A percentile compares a stretch with the other conserved stretches of the same genome.
phyloP scores from a whole-genome alignment of 2,888 invertebrate species.

The Crematogaster levior region DNA sequence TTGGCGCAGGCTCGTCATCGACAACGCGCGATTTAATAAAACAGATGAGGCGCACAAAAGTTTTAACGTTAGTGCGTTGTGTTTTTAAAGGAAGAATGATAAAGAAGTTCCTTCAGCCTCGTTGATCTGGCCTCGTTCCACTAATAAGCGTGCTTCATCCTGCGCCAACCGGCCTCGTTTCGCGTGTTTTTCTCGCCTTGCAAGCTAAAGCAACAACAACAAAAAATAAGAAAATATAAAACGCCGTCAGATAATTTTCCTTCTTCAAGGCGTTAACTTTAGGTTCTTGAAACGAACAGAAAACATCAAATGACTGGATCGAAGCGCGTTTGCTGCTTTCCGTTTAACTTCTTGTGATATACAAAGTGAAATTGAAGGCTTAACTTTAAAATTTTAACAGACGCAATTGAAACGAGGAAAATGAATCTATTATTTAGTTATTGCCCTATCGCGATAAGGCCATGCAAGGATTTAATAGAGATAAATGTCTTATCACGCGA shows the following conservation, averaged over 20 bases:
- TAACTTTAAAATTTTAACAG: conserved; percentile 1
- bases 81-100: conserved; percentile 67
- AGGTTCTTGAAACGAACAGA: conserved; percentile 53
- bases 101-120: conserved; percentile 67
- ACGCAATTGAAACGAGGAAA: conserved; percentile 19
- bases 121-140: conserved; percentile 68
- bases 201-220: conserved; percentile 17
- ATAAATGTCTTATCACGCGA: not conserved
- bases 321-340: conserved; percentile 26
- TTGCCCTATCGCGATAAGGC: conserved; percentile 14
- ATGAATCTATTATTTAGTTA: not conserved
- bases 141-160: conserved; percentile 58
- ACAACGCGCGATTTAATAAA: conserved; percentile 32
- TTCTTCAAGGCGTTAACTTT: conserved; percentile 41
- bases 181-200: conserved; percentile 63
- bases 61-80: conserved; percentile 27
- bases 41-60: not conserved
- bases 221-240: conserved; percentile 28
- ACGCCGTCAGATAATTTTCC: conserved; percentile 49
- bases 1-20: not conserved
- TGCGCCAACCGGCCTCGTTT: conserved; percentile 64
- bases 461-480: not conserved
- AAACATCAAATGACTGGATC: conserved; percentile 49
- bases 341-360: not conserved
- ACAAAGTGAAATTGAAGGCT: not conserved